A percentile compares a stretch with the other conserved stretches of the same genome.
These are phyloP conservation scores for Girardia tigrina DNA, from an alignment of 2,888 invertebrate species.

Conservation along the genomic window DNA sequence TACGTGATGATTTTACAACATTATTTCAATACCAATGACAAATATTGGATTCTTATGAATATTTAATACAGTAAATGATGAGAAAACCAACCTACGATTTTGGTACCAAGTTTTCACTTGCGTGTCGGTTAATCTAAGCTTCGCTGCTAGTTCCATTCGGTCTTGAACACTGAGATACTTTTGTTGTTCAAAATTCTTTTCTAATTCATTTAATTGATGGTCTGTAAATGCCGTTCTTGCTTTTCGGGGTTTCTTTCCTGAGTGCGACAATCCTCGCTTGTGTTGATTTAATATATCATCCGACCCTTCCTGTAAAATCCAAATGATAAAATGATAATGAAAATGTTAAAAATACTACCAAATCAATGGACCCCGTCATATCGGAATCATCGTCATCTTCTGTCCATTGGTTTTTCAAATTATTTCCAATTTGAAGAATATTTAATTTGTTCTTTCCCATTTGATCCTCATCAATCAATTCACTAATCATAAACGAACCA, in stretches of 20 bases:
- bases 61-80: not conserved
- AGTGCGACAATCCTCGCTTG: not conserved
- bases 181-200: conserved; percentile 77
- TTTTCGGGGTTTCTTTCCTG: conserved; percentile 39
- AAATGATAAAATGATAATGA: too few relatives aligned
- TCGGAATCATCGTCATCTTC: not conserved
- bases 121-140: conserved; percentile 73
- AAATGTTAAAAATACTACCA: too few relatives aligned
- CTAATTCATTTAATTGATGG: conserved; percentile 75
- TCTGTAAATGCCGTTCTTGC: conserved; percentile 72
- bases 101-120: conserved; percentile 92
- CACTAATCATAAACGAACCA: not conserved
- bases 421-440: not conserved
- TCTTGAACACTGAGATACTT: conserved; percentile 85
- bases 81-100: too few relatives aligned
- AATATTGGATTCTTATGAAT: not conserved
- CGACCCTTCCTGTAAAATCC: not conserved
- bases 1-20: not conserved
- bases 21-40: not conserved
- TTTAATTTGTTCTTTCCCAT: not conserved
- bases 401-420: not conserved
- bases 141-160: conserved; percentile 76
- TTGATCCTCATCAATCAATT: not conserved
- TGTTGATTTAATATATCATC: not conserved
- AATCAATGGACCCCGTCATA: not conserved